Percentiles rank a stretch among this genome's conserved stretches.
These are phyloP conservation scores for Rana temporaria DNA, from an alignment of 2,113 vertebrate species.

Conservation along the genomic window DNA sequence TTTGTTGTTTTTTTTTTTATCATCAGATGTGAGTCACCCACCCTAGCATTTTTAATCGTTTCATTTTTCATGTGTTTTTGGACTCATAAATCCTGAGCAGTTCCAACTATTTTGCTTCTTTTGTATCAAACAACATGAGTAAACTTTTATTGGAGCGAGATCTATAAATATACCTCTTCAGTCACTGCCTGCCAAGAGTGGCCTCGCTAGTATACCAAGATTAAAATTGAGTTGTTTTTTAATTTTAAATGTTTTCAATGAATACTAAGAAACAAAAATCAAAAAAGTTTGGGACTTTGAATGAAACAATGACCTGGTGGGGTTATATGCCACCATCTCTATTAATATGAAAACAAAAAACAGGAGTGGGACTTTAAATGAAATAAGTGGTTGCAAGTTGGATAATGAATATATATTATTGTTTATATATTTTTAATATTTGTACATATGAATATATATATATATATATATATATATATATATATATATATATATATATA, in stretches of 20 bases:
- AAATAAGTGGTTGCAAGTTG: too few relatives aligned
- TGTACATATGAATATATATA: too few relatives aligned
- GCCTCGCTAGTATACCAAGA: slow-evolving; percentile 19
- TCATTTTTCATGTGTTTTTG: slow-evolving; percentile 30
- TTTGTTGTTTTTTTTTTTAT: not conserved
- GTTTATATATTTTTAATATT: too few relatives aligned
- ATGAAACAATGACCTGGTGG: too few relatives aligned
- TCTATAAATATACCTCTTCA: slow-evolving; percentile 27
- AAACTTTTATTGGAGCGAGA: slow-evolving; percentile 30
- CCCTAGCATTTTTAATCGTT: slow-evolving; percentile 12
- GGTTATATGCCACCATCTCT: too few relatives aligned
- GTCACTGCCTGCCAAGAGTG: slow-evolving; percentile 37
- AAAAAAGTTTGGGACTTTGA: too few relatives aligned
- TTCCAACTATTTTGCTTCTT: slow-evolving; percentile 17
- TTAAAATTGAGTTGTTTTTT: not conserved
- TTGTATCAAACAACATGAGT: slow-evolving; percentile 36
- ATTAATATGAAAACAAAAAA: too few relatives aligned
- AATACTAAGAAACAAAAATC: too few relatives aligned
- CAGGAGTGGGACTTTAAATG: too few relatives aligned
- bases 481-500: too few relatives aligned
- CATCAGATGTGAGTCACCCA: not conserved
- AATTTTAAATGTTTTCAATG: not conserved
- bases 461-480: too few relatives aligned
- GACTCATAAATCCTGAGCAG: slow-evolving; percentile 6
- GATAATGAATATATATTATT: too few relatives aligned